phyloP scores from a whole-genome alignment of 2,888 invertebrate genomes.

The Onthophagus sagittarius region DNA sequence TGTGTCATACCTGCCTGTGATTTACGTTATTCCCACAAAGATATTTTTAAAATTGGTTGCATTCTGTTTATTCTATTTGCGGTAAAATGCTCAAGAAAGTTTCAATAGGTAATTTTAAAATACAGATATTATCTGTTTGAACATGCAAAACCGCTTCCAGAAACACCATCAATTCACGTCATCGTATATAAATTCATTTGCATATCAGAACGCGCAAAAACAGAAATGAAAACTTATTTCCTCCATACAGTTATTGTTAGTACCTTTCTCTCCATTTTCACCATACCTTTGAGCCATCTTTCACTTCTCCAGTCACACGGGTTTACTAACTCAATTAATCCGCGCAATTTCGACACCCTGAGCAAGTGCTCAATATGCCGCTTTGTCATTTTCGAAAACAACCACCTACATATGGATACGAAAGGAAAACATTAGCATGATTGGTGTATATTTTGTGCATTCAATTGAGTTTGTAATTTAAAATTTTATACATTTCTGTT shows the following conservation, averaged over 20 bases:
- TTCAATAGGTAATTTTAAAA: background rate
- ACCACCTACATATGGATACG: background rate
- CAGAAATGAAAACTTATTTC: background rate
- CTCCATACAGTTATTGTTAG: background rate
- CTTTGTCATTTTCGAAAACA: background rate
- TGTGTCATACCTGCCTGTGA: background rate
- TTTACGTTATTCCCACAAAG: background rate
- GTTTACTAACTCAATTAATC: background rate
- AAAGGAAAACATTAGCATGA: background rate
- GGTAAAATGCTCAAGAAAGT: too few species aligned
- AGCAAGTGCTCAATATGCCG: background rate
- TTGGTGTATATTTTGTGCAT: background rate
- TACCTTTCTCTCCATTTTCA: background rate
- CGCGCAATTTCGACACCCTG: background rate
- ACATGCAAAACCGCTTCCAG: background rate
- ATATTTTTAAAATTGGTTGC: too few species aligned
- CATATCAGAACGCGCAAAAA: background rate
- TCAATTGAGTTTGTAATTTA: background rate
- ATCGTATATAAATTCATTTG: background rate
- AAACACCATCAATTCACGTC: background rate
- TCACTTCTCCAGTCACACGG: background rate
- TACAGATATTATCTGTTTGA: background rate
- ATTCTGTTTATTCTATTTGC: too few species aligned
- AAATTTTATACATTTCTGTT: background rate
- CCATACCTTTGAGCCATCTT: background rate